Percentiles rank a stretch among this genome's conserved stretches.
Evolutionary conservation across 2,888 invertebrate genomes (phyloP).

Genomic region (Campoplex capitator): DNA sequence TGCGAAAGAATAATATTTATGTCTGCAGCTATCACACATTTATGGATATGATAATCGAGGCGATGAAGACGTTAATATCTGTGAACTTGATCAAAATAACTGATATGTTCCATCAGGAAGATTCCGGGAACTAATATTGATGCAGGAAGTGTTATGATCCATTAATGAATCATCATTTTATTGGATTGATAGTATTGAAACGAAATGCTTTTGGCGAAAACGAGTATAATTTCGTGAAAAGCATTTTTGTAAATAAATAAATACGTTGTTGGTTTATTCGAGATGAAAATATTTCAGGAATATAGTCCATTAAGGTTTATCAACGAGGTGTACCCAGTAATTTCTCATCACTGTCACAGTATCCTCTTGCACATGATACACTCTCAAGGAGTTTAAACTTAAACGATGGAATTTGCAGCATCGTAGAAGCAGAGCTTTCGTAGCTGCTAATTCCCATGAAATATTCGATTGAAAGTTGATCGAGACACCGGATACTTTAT

Average conservation of each 20-base stretch:
- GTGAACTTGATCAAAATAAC: constrained; percentile 57
- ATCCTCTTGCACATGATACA: constrained; percentile 24
- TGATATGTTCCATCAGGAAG: background rate
- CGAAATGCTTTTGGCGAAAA: no score
- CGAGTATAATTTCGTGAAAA: background rate
- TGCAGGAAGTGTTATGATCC: background rate
- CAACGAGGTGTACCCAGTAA: constrained; percentile 26
- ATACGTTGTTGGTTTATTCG: background rate
- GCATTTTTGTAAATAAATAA: background rate
- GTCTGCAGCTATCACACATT: constrained; percentile 65
- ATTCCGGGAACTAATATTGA: no score
- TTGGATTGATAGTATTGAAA: background rate
- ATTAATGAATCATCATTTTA: background rate
- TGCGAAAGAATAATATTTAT: constrained; percentile 35
- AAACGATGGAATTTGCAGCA: constrained; percentile 38
- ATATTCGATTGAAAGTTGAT: constrained; percentile 68
- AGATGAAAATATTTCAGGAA: constrained; percentile 8
- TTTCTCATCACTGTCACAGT: constrained; percentile 23
- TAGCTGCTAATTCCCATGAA: constrained; percentile 64
- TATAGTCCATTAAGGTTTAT: background rate
- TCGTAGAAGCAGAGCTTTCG: constrained; percentile 27
- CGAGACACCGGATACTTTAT: constrained; percentile 56
- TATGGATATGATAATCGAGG: constrained; percentile 78
- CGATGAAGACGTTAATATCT: constrained; percentile 73
- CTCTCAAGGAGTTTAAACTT: constrained; percentile 37